Evolutionary conservation across 2,797 vertebrate genomes (phyloP).

Genomic region (Molossus molossus): DNA sequence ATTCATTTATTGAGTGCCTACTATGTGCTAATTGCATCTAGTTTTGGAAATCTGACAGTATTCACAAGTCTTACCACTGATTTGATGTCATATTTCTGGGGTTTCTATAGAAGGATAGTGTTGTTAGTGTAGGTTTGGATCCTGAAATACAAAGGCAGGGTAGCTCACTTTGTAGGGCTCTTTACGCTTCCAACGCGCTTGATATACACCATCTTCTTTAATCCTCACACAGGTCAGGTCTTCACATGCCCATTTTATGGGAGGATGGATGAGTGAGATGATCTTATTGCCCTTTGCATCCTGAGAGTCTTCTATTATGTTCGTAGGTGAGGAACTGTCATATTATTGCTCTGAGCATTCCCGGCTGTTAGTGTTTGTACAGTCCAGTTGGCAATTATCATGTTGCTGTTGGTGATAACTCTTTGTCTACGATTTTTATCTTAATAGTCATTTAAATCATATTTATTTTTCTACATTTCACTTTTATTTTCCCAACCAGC

Average conservation of each 20-base stretch:
- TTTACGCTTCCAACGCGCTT: not conserved
- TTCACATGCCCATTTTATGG: constrained; percentile 4
- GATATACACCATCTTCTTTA: not conserved
- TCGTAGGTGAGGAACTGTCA: not conserved
- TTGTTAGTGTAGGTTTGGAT: constrained; percentile 32
- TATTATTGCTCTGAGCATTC: constrained; percentile 7
- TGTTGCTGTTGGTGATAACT: not conserved
- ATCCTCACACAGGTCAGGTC: not conserved
- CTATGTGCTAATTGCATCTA: not conserved
- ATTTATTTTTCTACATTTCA: constrained; percentile 25
- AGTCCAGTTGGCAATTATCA: not conserved
- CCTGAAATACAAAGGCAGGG: not conserved
- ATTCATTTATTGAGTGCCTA: not conserved
- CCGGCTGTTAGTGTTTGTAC: not conserved
- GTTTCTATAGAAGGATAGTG: not conserved
- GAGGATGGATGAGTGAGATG: not conserved
- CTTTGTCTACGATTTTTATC: constrained; percentile 32
- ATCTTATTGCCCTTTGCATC: not conserved
- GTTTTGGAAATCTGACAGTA: constrained; percentile 31
- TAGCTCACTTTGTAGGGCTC: not conserved
- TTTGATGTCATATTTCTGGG: not conserved
- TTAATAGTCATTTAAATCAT: constrained; percentile 25
- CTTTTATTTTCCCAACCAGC: not conserved
- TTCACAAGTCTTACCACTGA: not conserved
- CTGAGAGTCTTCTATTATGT: not conserved